Base-by-base conservation (phyloP, 2,113 vertebrate genomes). In the Macquaria australasica region DNA sequence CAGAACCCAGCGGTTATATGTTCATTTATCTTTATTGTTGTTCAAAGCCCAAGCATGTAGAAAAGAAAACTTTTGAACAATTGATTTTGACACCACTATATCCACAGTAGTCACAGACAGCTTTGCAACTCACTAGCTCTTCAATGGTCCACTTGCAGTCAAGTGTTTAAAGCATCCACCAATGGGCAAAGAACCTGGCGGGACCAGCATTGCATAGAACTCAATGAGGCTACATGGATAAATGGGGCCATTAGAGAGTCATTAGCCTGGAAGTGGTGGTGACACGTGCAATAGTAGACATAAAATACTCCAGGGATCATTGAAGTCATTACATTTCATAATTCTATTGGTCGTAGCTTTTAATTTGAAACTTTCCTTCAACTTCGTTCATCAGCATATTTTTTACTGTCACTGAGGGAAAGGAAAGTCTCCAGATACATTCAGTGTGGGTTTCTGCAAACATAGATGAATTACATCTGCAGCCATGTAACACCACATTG, bases 191-290 rank as follows among this genome's bases (percentile, higher is more conserved):
- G 88, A 90, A 91, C 73, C 72, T 92, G 85, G 83, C 39, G 8
- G 83, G 60, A 73, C 82, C 77, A 77, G 81, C 80, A 78, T 73
- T 85, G 79, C 91, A 75, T 78, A 58, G 86, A 91, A 88, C 74
- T 91, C 92, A 93, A 91, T 93, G 92, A 93, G 89, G 91, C 92
- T 87, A 92, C 90, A 93, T 92, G 91, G 85, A 93, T 89, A 90
- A 91, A 94, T 93, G 91, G 87, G 73, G 81, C 90, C 85, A 93
- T 94, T 94, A 93, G 73, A 84, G 75, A 90, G 91, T 88, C 91
- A 90, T 94, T 93, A 86, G 86, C 87, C 75, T 88, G 83, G 80
- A 88, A 88, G 88, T 84, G 90, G 88, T 66, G 77, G 77, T 86
- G 88, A 92, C 91, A 91, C 80, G 64, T 93, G 89, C 86, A 77